Evolutionary conservation across 2,797 vertebrate genomes (phyloP).

Genomic region (Sebastes steindachneri): DNA sequence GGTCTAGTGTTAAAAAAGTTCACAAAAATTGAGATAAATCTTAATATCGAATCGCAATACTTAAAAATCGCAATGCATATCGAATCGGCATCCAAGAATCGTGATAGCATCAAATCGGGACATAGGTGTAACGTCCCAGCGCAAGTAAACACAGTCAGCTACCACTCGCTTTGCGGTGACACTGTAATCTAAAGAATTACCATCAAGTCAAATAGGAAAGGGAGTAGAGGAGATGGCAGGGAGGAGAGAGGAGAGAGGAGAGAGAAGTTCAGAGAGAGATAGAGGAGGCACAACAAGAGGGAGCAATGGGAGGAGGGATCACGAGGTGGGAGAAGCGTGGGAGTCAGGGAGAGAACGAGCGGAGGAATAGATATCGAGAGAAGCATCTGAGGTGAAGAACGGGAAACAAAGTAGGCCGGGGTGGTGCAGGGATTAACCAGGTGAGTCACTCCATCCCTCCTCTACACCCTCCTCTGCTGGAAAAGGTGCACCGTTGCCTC

Average conservation of each 20-base stretch:
- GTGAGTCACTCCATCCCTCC: slow-evolving; percentile 53
- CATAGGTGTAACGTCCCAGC: no score
- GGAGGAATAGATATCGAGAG: slow-evolving; percentile 21
- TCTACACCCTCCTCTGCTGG: slow-evolving; percentile 21
- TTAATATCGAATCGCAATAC: no score
- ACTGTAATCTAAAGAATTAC: neutral
- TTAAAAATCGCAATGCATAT: no score
- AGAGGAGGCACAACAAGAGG: slow-evolving; percentile 1
- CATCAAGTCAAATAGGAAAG: slow-evolving; percentile 22
- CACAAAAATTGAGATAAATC: no score
- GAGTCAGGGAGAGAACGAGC: neutral
- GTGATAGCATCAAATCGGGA: no score
- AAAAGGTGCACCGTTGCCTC: slow-evolving; percentile 4
- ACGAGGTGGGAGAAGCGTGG: neutral
- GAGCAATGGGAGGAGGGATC: neutral
- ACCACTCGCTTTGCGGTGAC: no score
- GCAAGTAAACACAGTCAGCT: no score
- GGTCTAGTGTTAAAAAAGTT: no score
- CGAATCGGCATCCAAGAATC: no score
- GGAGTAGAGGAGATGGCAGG: neutral
- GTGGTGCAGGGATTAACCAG: slow-evolving; percentile 36
- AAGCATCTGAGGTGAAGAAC: slow-evolving; percentile 19
- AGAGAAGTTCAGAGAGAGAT: neutral
- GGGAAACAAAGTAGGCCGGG: slow-evolving; percentile 40
- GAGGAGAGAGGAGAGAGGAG: neutral